These are phyloP conservation scores for Medauroidea extradentata DNA, from an alignment of 1,140 invertebrate species.

Conservation along the genomic window DNA sequence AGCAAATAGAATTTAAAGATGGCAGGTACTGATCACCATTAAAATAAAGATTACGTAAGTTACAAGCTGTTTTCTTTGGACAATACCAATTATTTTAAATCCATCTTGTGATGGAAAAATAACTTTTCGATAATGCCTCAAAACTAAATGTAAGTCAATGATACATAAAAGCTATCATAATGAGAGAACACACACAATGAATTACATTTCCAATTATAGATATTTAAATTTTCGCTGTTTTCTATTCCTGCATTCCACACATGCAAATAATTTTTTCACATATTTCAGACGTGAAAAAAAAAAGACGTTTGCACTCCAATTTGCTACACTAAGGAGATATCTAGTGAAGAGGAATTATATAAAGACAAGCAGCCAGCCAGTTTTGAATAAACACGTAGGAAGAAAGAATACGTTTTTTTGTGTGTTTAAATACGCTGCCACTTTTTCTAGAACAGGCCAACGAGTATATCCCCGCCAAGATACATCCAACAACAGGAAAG, in stretches of 20 bases:
- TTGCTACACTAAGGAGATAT: constrained; percentile 17
- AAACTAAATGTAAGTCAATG: neutral
- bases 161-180: neutral
- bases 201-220: no score
- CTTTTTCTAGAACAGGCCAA: constrained; percentile 17
- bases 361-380: constrained; percentile 18
- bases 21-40: no score
- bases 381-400: constrained; percentile 14
- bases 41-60: no score
- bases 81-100: neutral
- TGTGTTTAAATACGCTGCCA: constrained; percentile 15
- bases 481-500: constrained; percentile 18
- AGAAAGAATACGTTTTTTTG: constrained; percentile 16
- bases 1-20: no score
- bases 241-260: constrained; percentile 6
- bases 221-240: no score
- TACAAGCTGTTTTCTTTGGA: no score
- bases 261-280: constrained; percentile 11
- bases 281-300: constrained; percentile 12
- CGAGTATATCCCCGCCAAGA: constrained; percentile 15
- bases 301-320: constrained; percentile 16
- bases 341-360: constrained; percentile 14
- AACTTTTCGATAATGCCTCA: no score
- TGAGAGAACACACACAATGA: no score
- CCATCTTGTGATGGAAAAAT: neutral